Conservation (phyloP, 2,113 vertebrate genomes). For the Bufo gargarizans region DNA sequence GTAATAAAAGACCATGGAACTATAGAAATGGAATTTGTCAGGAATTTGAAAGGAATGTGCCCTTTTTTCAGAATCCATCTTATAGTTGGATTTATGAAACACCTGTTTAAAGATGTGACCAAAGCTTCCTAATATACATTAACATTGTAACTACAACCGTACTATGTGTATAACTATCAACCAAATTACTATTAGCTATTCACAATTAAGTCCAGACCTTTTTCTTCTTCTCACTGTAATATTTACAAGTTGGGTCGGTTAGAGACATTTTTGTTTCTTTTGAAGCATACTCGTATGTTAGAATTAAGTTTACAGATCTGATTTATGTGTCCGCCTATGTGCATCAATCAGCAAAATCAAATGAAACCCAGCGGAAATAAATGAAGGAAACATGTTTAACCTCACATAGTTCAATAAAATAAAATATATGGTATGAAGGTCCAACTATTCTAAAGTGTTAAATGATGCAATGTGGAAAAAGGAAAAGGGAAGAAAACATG, state of each 20-base stretch:
- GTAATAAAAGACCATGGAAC: no score
- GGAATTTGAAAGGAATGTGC: not conserved
- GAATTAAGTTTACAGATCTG: not conserved
- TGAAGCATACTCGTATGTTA: not conserved
- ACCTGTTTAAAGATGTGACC: not conserved
- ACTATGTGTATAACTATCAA: not conserved
- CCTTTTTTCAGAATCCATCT: no score
- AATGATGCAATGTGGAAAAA: not conserved
- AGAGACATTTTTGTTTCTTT: not conserved
- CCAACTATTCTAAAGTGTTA: not conserved
- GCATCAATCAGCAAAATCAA: not conserved
- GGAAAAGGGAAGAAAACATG: not conserved
- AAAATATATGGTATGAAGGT: not conserved
- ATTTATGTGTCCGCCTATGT: not conserved
- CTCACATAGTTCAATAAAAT: not conserved
- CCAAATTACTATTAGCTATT: not conserved
- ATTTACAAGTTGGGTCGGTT: not conserved
- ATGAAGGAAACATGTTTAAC: not conserved
- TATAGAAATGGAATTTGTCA: no score
- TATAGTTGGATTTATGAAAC: not conserved
- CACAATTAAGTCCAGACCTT: not conserved
- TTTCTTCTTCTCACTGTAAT: not conserved
- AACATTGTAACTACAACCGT: not conserved
- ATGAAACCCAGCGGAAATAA: not conserved
- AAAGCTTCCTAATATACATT: not conserved